Percentiles rank a stretch among this genome's conserved stretches.
Evolutionary conservation across 2,888 invertebrate species (phyloP).

Genomic region (Spilosoma lubricipeda): DNA sequence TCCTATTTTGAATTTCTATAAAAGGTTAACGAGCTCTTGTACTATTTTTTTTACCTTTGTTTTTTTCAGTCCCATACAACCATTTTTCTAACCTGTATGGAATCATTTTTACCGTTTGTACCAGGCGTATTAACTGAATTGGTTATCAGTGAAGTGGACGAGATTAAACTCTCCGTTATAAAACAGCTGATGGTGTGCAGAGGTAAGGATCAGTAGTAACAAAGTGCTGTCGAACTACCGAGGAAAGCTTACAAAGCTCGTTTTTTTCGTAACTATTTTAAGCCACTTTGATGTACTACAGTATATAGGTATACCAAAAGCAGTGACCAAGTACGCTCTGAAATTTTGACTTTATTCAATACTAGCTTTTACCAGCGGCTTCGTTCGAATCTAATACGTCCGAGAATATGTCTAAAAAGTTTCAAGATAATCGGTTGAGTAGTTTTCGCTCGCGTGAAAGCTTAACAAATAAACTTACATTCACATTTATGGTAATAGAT

Average conservation of each 20-base stretch:
- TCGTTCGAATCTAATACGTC: too few species aligned
- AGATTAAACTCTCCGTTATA: slow-evolving; percentile 9
- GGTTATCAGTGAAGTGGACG: slow-evolving; percentile 13
- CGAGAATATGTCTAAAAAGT: too few species aligned
- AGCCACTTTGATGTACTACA: background rate
- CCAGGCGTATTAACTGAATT: slow-evolving; percentile 13
- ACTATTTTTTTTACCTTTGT: background rate
- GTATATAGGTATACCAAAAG: background rate
- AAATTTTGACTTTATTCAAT: too few species aligned
- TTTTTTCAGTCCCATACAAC: background rate
- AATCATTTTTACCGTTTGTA: slow-evolving; percentile 4
- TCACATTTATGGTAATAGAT: too few species aligned
- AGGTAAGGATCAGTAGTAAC: slow-evolving; percentile 12
- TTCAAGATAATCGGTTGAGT: too few species aligned
- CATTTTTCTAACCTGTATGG: background rate
- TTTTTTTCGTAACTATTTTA: background rate
- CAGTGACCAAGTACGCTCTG: background rate
- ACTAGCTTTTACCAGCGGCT: too few species aligned
- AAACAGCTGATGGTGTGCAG: slow-evolving; percentile 20
- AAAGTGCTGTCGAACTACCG: background rate
- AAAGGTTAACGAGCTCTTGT: background rate
- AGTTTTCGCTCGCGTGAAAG: too few species aligned
- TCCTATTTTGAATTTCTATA: background rate
- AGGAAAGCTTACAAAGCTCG: background rate
- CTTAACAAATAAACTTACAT: too few species aligned